Evolutionary conservation across 64 coral and sea anemone species (phyloP), one percentile per base, ranked within the genome.

Genomic region (Dendronephthya gigantea): DNA sequence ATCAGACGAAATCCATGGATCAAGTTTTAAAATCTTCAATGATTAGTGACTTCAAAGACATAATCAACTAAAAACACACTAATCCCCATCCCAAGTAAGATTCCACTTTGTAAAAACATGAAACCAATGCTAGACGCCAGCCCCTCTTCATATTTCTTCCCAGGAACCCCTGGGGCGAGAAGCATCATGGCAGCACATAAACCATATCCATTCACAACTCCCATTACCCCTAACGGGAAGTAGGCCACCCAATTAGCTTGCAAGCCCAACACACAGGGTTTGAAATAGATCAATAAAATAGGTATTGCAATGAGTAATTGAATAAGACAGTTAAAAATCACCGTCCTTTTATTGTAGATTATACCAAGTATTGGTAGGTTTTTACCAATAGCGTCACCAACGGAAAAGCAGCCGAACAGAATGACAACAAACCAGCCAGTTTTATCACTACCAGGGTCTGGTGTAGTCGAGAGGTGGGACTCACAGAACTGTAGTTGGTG

Each of bases 161-260:
- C 90, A 49, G 6, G 23, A 32, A 84, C 50, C 29, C 93, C 93
- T 81, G 93, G 93, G 11, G 93, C 56, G 23, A 94, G 59, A 28
- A 94, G 89, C 93, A 94, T 91, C 93, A 94, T 94, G 39, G 90
- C 93, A 9, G 90, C 87, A 39, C 93, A 94, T 76, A 94, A 36
- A 19, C 93, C 93, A 66, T 94, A 94, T 16, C 93, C 93, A 83
- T 91, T 94, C 48, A 94, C 84, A 12, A 94, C 49, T 7, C 93
- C 93, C 15, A 94, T 90, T 15, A 91, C 81, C 37, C 87, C 93
- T 40, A 94, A 59, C 15, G 82, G 83, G 5, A 94, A 50, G 79
- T 91, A 89, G 48, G 93, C 93, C 2, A 94, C 40, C 93, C 93
- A 94, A 37, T 91, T 55, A 27, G 81, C 82, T 68, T 94, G 93